Evolutionary conservation across 2,888 invertebrate genomes (phyloP).

Genomic region (Lithophane ornitopus): DNA sequence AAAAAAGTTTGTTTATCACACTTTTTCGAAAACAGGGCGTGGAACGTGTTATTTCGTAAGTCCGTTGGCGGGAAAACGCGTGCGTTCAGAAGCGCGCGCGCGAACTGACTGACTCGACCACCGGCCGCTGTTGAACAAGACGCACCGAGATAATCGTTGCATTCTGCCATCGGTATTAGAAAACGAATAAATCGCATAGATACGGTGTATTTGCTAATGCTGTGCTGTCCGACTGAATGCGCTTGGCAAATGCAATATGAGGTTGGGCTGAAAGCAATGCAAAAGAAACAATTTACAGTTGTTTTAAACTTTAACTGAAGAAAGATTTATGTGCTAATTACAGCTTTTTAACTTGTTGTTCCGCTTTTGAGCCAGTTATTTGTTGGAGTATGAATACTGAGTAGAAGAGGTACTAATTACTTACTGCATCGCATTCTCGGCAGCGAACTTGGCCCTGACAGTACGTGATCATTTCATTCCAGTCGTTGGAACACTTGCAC

Average conservation of each 20-base stretch:
- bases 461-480: constrained; percentile 28
- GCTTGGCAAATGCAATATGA: constrained; percentile 65
- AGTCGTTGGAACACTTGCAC: constrained; percentile 16
- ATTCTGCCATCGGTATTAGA: constrained; percentile 84
- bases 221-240: constrained; percentile 59
- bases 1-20: constrained; percentile 70
- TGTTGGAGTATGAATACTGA: constrained; percentile 20
- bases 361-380: constrained; percentile 24
- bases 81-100: constrained; percentile 73
- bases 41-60: constrained; percentile 69
- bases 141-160: constrained; percentile 76
- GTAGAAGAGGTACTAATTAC: constrained; percentile 13
- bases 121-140: constrained; percentile 68
- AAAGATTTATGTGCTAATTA: constrained; percentile 40
- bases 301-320: constrained; percentile 36
- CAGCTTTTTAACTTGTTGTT: constrained; percentile 25
- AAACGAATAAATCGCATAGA: constrained; percentile 86
- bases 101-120: constrained; percentile 76
- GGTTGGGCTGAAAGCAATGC: constrained; percentile 57
- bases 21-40: constrained; percentile 72
- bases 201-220: constrained; percentile 81
- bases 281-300: constrained; percentile 54
- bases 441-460: constrained; percentile 23
- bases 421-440: constrained; percentile 12
- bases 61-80: constrained; percentile 72